Evolutionary conservation across 2,888 invertebrate species (phyloP).

Genomic region (Muscina levida): DNA sequence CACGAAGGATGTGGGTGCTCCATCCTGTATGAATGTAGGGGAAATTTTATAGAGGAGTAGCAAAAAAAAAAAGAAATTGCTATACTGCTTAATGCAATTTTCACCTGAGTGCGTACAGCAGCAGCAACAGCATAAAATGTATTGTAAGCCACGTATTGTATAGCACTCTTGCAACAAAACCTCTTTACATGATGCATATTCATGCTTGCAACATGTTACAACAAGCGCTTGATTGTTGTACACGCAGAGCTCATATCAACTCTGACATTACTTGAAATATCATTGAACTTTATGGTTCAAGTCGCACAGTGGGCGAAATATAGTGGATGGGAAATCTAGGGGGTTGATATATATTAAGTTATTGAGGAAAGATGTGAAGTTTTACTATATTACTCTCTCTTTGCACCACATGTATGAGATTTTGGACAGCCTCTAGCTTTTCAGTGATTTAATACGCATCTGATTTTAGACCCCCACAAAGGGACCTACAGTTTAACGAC

Average conservation of each 20-base stretch:
- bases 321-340: too few relatives aligned
- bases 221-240: neutral
- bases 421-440: too few relatives aligned
- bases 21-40: neutral
- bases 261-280: conserved; percentile 48
- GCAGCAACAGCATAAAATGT: neutral
- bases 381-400: too few relatives aligned
- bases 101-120: conserved; percentile 46
- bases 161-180: conserved; percentile 5
- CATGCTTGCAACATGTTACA: neutral
- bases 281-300: conserved; percentile 51
- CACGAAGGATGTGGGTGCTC: neutral
- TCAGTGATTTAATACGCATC: too few relatives aligned
- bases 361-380: too few relatives aligned
- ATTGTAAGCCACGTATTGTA: neutral
- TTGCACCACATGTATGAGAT: too few relatives aligned
- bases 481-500: too few relatives aligned
- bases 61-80: conserved; percentile 21
- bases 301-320: too few relatives aligned
- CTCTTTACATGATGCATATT: neutral
- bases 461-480: too few relatives aligned
- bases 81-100: conserved; percentile 43
- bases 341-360: too few relatives aligned
- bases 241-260: conserved; percentile 1
- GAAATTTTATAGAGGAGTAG: neutral